Base-by-base conservation (phyloP, 2,113 vertebrate genomes). In the Noturus placidus region DNA sequence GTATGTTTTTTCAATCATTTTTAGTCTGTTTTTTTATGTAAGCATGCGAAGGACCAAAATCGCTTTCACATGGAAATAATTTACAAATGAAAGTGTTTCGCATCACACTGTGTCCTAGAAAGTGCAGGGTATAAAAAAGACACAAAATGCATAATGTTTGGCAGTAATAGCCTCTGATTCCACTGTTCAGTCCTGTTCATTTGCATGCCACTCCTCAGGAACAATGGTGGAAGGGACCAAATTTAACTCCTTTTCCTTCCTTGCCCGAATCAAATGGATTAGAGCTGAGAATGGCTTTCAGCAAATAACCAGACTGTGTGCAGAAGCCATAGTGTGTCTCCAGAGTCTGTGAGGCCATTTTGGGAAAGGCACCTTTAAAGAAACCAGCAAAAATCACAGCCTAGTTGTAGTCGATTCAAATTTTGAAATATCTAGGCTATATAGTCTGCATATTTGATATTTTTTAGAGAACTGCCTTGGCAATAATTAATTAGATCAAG, bases 161-260 rank as follows among this genome's bases (percentile, higher is more conserved):
- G 80, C 85, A 84, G 56, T 87, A 76, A 87, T 84, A 85, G 83
- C 86, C 65, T 67, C 70, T 33, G 82, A 87, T 54, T 67, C 80
- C 86, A 88, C 86, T 78, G 93, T 94, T 93, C 93, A 90, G 19
- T 83, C 92, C 87, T 92, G 87, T 92, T 78, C 90, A 88, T 93
- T 92, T 93, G 92, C 92, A 91, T 94, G 89, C 93, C 94, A 92
- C 91, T 95, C 92, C 95, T 96, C 95, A 96, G 95, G 95, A 95
- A 96, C 92, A 92, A 94, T 87, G 92, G 92, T 94, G 92, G 93
- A 95, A 87, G 93, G 94, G 94, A 96, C 94, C 95, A 95, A 95
- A 95, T 91, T 93, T 82, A 57, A 82, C 57, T 80, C 54, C 35
- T 80, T 35, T 15, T 27, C 50, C 77, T 30, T 19, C 30, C 54